A percentile compares a stretch with the other conserved stretches of the same genome.
Evolutionary conservation across 2,113 vertebrate species (phyloP).

Genomic region (Dryoscopus gambensis): DNA sequence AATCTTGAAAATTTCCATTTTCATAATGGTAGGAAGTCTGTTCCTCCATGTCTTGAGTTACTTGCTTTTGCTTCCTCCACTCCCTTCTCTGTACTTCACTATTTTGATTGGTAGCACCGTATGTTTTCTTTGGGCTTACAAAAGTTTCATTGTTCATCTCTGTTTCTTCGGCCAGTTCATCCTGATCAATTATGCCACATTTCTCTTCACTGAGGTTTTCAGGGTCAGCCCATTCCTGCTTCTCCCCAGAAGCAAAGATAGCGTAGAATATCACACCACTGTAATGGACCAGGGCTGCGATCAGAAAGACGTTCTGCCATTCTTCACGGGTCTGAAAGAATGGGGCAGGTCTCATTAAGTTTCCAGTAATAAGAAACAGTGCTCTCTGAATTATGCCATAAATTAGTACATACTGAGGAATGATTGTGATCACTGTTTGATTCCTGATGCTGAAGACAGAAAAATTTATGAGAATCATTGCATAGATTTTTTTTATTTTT

Average conservation of each 20-base stretch:
- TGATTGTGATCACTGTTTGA: background rate
- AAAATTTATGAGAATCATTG: background rate
- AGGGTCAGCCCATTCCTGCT: constrained; percentile 94
- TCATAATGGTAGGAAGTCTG: constrained; percentile 72
- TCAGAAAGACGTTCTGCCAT: constrained; percentile 96
- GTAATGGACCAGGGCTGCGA: constrained; percentile 94
- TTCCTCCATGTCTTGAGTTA: constrained; percentile 76
- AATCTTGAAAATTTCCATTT: constrained; percentile 79
- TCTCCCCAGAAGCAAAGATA: constrained; percentile 96
- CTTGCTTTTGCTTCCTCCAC: constrained; percentile 77
- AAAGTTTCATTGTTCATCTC: constrained; percentile 80
- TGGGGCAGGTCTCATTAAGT: background rate
- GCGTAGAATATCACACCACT: constrained; percentile 94
- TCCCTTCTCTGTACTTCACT: constrained; percentile 70
- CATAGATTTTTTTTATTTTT: background rate
- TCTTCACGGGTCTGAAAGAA: constrained; percentile 89
- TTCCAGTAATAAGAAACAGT: background rate
- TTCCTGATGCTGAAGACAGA: background rate
- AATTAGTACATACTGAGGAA: background rate
- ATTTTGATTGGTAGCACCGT: constrained; percentile 84
- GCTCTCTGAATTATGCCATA: background rate
- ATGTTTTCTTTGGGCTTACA: constrained; percentile 78
- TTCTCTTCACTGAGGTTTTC: constrained; percentile 90
- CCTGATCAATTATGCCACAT: constrained; percentile 88
- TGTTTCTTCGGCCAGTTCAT: constrained; percentile 90